A percentile compares a stretch with the other conserved stretches of the same genome.
Evolutionary conservation across 1,140 invertebrate species (phyloP).

Genomic region (Paraescarpia echinospica): DNA sequence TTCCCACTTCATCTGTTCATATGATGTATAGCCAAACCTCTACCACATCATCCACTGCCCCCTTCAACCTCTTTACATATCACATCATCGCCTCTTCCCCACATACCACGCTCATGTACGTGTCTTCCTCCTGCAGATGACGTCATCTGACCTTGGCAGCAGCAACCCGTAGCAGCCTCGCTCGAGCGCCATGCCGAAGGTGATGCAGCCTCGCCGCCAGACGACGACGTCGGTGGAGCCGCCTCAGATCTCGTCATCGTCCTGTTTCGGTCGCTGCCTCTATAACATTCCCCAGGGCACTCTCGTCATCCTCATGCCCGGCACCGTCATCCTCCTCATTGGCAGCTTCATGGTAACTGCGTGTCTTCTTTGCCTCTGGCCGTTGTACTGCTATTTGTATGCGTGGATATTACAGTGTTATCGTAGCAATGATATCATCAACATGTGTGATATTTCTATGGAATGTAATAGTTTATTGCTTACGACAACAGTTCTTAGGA

Average conservation of each 20-base stretch:
- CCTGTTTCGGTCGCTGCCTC: neutral
- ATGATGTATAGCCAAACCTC: too few relatives aligned
- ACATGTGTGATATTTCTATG: neutral
- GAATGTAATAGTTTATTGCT: too few relatives aligned
- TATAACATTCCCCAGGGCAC: conserved; percentile 11
- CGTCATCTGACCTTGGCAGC: neutral
- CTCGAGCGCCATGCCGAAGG: neutral
- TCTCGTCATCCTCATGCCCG: conserved; percentile 16
- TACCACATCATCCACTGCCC: too few relatives aligned
- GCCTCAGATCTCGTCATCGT: neutral
- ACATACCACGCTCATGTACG: neutral
- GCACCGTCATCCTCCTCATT: conserved; percentile 1
- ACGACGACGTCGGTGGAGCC: neutral
- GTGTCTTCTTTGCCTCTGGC: neutral
- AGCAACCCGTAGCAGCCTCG: neutral
- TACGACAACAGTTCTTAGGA: too few relatives aligned
- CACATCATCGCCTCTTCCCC: neutral
- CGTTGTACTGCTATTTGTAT: neutral
- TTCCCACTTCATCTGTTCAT: too few relatives aligned
- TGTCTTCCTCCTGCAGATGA: neutral
- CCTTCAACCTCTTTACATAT: too few relatives aligned
- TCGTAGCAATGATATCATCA: neutral
- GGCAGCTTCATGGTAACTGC: neutral
- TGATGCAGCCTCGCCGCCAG: neutral
- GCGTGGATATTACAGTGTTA: neutral